phyloP scores from a whole-genome alignment of 2,888 invertebrate species.

The Noctua janthe region DNA sequence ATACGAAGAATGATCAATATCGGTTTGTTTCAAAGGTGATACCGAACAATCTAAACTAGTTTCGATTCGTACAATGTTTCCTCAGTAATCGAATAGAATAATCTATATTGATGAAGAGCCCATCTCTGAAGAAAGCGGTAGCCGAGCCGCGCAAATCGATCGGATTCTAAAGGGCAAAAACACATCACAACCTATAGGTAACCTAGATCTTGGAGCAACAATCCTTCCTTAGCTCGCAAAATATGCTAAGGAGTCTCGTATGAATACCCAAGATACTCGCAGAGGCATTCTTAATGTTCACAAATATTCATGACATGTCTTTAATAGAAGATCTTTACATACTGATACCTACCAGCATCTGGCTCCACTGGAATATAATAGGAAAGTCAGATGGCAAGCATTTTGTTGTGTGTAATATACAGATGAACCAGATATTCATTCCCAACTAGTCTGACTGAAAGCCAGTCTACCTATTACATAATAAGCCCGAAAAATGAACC shows the following conservation, averaged over 20 bases:
- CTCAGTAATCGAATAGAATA: constrained; percentile 20
- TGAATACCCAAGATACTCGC: not conserved
- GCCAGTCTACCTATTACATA: not conserved
- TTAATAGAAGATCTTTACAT: not conserved
- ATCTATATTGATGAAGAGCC: constrained; percentile 31
- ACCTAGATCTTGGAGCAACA: constrained; percentile 6
- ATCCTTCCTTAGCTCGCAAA: not conserved
- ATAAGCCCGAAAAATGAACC: not conserved
- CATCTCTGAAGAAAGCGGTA: not conserved
- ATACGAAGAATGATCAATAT: constrained; percentile 49
- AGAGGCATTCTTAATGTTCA: constrained; percentile 6
- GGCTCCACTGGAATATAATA: not conserved
- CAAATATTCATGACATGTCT: constrained; percentile 23
- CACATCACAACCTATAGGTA: constrained; percentile 4
- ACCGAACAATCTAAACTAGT: constrained; percentile 1
- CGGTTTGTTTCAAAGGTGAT: constrained; percentile 8
- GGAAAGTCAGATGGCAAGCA: not conserved
- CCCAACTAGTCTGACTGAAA: not conserved
- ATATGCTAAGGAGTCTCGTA: constrained; percentile 16
- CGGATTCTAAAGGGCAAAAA: constrained; percentile 18
- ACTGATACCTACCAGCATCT: not conserved
- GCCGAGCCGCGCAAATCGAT: constrained; percentile 23
- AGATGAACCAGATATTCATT: not conserved
- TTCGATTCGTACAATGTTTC: constrained; percentile 8
- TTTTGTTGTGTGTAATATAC: not conserved